Conservation (phyloP, 2,113 vertebrate species). For the Crotophaga sulcirostris region DNA sequence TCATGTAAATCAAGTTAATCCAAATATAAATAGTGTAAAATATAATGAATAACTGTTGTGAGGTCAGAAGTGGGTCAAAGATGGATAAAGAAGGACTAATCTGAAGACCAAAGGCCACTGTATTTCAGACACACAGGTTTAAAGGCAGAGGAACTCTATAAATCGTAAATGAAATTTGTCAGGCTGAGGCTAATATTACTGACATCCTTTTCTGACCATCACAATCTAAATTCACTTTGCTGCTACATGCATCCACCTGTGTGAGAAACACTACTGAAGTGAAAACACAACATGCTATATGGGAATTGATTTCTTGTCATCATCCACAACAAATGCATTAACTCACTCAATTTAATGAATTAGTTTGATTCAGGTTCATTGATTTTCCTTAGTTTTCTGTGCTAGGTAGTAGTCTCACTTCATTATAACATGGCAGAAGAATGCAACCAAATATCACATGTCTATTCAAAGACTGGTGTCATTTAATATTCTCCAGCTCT, state of each 20-base stretch:
- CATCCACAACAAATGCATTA: neutral
- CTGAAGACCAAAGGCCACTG: neutral
- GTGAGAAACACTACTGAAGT: neutral
- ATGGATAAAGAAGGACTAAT: slow-evolving; percentile 37
- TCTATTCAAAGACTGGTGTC: neutral
- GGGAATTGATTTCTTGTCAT: neutral
- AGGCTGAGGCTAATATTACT: neutral
- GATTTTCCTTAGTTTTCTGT: neutral
- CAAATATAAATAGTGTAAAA: slow-evolving; percentile 9
- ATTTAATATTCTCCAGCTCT: neutral
- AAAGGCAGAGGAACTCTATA: neutral
- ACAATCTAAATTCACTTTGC: neutral
- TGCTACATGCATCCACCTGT: accelerated
- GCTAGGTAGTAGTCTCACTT: neutral
- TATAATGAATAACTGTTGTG: neutral
- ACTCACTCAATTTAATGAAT: neutral
- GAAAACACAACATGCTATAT: neutral
- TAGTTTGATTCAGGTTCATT: neutral
- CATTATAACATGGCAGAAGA: neutral
- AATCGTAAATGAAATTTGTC: neutral
- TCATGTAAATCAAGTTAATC: slow-evolving; percentile 17
- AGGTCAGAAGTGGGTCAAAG: slow-evolving; percentile 20
- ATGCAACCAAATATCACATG: neutral
- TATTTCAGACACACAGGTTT: neutral
- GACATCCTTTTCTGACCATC: neutral